Evolutionary conservation across 2,888 invertebrate species (phyloP).

Genomic region (Cryptus viduatorius): DNA sequence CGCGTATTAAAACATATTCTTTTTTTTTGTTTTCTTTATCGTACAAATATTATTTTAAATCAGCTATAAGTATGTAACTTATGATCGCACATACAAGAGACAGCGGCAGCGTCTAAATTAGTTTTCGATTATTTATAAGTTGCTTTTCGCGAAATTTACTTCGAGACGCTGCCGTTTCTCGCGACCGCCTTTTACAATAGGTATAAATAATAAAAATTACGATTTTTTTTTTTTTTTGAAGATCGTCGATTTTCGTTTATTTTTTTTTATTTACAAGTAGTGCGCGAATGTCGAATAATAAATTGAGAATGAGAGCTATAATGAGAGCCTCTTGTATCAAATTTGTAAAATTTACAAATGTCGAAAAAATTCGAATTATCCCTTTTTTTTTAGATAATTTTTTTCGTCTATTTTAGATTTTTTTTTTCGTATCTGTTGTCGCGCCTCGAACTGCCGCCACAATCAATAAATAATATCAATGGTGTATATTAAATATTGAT

Average conservation of each 20-base stretch:
- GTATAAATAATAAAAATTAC: constrained; percentile 11
- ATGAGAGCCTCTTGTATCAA: constrained; percentile 22
- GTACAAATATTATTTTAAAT: constrained; percentile 79
- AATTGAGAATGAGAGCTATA: constrained; percentile 29
- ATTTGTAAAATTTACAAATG: constrained; percentile 58
- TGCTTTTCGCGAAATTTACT: not conserved
- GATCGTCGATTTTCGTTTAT: constrained; percentile 60
- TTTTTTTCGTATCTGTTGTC: constrained; percentile 55
- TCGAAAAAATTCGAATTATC: constrained; percentile 30
- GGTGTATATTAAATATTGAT: constrained; percentile 72
- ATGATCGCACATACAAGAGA: constrained; percentile 62
- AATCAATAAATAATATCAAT: constrained; percentile 82
- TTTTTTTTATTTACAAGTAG: constrained; percentile 41
- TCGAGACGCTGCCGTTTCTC: not conserved
- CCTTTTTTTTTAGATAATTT: constrained; percentile 12
- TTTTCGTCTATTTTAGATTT: constrained; percentile 19
- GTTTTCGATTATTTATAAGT: constrained; percentile 2
- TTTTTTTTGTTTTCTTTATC: constrained; percentile 74
- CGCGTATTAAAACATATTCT: constrained; percentile 68
- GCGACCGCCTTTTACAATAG: not conserved
- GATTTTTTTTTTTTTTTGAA: not conserved
- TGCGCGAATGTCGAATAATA: constrained; percentile 33
- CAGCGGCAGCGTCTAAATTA: not conserved
- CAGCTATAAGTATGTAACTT: constrained; percentile 52
- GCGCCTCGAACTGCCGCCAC: constrained; percentile 70